These are phyloP conservation scores for Papilio xuthus DNA, from an alignment of 1,140 invertebrate genomes.

Conservation along the genomic window DNA sequence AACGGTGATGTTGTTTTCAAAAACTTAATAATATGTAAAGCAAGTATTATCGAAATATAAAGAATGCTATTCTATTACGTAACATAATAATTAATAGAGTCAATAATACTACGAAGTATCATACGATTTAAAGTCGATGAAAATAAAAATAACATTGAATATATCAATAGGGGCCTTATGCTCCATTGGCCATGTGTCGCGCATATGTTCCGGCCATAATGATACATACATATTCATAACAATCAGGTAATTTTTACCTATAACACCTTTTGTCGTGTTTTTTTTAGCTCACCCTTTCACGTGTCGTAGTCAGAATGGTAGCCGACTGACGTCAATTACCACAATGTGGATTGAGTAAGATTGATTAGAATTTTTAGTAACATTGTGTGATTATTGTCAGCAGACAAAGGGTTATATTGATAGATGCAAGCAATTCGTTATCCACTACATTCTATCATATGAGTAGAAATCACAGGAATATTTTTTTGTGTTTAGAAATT, in stretches of 20 bases:
- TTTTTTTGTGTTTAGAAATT: not conserved
- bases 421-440: not conserved
- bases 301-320: slow-evolving; percentile 54
- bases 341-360: slow-evolving; percentile 50
- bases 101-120: slow-evolving; percentile 39
- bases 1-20: not conserved
- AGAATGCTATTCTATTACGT: not conserved
- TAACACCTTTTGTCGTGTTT: slow-evolving; percentile 64
- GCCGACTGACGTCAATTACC: slow-evolving; percentile 59
- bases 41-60: not conserved
- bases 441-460: not conserved
- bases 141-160: slow-evolving; percentile 61
- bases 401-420: slow-evolving; percentile 8
- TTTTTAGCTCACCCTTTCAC: slow-evolving; percentile 61
- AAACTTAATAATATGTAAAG: not conserved
- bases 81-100: slow-evolving; percentile 35
- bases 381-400: not conserved
- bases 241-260: slow-evolving; percentile 63
- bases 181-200: slow-evolving; percentile 70
- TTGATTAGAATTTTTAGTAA: slow-evolving; percentile 45
- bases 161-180: slow-evolving; percentile 64
- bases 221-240: slow-evolving; percentile 66
- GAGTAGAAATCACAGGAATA: not conserved
- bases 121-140: slow-evolving; percentile 54
- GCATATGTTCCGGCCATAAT: slow-evolving; percentile 66